Base-by-base conservation (phyloP, 2,888 invertebrate genomes). In the Aphrophora alni region DNA sequence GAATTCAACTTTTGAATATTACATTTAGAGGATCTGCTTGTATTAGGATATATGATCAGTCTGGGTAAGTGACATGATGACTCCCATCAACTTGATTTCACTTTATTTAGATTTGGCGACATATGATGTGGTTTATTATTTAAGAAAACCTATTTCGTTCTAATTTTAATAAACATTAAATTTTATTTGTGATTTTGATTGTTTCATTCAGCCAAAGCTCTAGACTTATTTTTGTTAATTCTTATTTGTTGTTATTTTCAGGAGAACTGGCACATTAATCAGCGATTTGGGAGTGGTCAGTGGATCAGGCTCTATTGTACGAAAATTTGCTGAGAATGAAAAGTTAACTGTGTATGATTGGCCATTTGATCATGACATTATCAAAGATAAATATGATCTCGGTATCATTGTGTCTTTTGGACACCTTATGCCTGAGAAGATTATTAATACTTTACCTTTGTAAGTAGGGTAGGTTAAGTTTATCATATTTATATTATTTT, bases 361-460 rank as follows among this genome's bases (percentile, higher is more conserved):
- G 97, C 93, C 94, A 1, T 87, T 92, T 73, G 85, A 89, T 44
- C 87, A 90, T 75, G 84, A 88, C 33, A 84, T 87, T 59, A 86
- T 90, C 59, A 84, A 86, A 10, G 85, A 89, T 76, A 88, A 90
- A 77, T 97, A 93, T 89, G 94, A 98, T 87, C 88, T 98, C 82
- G 98, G 98, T 4, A 89, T 98, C 75, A 95, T 98, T 33, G 97
- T 96, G 0, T 98, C 98, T 0, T 98, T 98, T 90, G 98, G 98
- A 0, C 94, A 97, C 87, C 89, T 98, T 82, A 96, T 98, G 86
- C 97, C 97, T 59, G 89, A 91, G 83, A 87, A 90, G 77, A 88
- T 97, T 0, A 95, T 98, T 38, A 89, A 92, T 10, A 90, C 92
- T 81, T 97, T 98, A 89, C 94, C 95, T 80, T 88, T 95, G 97